Conservation (phyloP, 2,113 vertebrate genomes). For the Mormyrus lacerda region DNA sequence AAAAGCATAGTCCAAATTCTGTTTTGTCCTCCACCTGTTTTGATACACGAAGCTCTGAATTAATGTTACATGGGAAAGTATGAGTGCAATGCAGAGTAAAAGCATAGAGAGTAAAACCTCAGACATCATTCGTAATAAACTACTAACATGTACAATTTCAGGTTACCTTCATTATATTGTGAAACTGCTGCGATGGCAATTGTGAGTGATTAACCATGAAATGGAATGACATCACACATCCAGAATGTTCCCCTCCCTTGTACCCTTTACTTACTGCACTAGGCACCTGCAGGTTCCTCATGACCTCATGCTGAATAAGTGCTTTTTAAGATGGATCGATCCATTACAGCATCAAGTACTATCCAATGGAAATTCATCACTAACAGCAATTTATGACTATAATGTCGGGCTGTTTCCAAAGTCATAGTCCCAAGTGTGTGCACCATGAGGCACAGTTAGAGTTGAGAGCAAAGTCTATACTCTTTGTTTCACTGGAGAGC, state of each 20-base stretch:
- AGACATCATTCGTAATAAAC: neutral
- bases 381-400: neutral
- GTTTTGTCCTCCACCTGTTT: conserved; percentile 90
- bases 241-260: neutral
- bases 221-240: neutral
- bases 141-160: neutral
- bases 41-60: neutral
- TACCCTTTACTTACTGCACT: neutral
- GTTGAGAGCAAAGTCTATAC: neutral
- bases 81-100: neutral
- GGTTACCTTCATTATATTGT: neutral
- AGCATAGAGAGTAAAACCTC: neutral
- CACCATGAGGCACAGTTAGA: neutral
- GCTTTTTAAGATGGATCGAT: neutral
- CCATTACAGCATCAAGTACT: neutral
- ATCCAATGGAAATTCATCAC: neutral
- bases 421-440: neutral
- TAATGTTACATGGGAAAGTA: neutral
- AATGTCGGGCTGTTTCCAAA: neutral
- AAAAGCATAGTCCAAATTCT: conserved; percentile 96
- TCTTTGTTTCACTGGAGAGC: neutral
- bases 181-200: neutral
- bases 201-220: neutral
- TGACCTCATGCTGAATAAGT: neutral
- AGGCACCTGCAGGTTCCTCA: neutral